Evolutionary conservation across 2,113 vertebrate species (phyloP).

Genomic region (Corythaixoides concolor): DNA sequence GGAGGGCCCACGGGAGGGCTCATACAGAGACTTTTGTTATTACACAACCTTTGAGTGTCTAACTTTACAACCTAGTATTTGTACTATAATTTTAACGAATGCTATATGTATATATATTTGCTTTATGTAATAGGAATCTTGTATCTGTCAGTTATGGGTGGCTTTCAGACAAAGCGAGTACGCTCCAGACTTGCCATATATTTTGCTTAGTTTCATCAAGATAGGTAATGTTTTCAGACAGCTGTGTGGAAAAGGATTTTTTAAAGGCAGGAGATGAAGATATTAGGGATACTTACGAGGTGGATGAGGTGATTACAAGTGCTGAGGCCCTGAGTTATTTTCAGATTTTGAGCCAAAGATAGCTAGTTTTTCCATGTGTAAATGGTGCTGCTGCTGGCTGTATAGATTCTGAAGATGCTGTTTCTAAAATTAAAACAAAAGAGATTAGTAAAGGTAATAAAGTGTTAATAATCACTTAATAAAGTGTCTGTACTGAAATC

Average conservation of each 20-base stretch:
- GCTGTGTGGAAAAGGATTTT: not conserved
- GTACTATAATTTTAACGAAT: not conserved
- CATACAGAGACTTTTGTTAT: not conserved
- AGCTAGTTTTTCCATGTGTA: not conserved
- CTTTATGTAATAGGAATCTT: not conserved
- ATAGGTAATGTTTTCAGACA: not conserved
- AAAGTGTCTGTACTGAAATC: not conserved
- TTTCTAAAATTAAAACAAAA: not conserved
- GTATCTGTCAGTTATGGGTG: not conserved
- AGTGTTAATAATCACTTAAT: not conserved
- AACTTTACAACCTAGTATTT: not conserved
- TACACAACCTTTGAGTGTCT: not conserved
- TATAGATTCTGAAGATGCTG: not conserved
- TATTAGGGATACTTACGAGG: not conserved
- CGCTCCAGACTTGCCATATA: fast-evolving
- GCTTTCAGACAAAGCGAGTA: not conserved
- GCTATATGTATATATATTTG: not conserved
- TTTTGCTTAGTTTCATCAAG: not conserved
- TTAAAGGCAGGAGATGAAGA: not conserved
- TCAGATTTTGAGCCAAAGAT: not conserved
- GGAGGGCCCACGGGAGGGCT: not conserved
- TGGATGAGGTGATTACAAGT: not conserved
- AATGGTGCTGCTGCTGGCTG: not conserved
- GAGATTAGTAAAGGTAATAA: not conserved
- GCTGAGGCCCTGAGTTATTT: not conserved